Percentiles rank a stretch among this genome's conserved stretches.
Evolutionary conservation across 2,888 invertebrate species (phyloP).

Genomic region (Chymomyza amoena): DNA sequence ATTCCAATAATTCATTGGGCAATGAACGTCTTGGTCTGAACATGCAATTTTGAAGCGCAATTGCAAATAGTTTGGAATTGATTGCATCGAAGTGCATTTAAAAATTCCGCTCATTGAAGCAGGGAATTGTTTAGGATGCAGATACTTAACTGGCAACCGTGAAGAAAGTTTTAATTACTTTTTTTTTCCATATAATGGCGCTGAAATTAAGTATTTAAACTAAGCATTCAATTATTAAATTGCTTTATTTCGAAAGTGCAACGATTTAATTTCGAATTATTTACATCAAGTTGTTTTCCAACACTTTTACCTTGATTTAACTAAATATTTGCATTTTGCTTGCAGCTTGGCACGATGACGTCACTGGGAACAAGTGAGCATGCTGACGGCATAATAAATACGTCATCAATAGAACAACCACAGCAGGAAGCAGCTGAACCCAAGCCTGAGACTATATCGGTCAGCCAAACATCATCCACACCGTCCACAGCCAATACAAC

Average conservation of each 20-base stretch:
- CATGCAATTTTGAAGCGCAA: not conserved
- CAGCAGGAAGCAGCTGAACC: constrained; percentile 8
- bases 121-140: not conserved
- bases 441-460: not conserved
- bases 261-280: constrained; percentile 8
- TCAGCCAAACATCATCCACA: constrained; percentile 17
- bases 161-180: constrained; percentile 67
- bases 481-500: constrained; percentile 10
- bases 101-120: constrained; percentile 33
- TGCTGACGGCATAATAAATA: constrained; percentile 4
- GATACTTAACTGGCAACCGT: not conserved
- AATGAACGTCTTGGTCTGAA: not conserved
- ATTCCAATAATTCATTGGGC: not conserved
- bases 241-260: constrained; percentile 61
- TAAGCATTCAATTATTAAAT: constrained; percentile 62
- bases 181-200: constrained; percentile 38
- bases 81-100: constrained; percentile 20
- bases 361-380: not conserved
- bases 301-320: not conserved
- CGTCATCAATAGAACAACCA: constrained; percentile 41
- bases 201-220: constrained; percentile 64
- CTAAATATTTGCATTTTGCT: constrained; percentile 31
- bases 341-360: constrained; percentile 25
- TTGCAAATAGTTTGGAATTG: not conserved
- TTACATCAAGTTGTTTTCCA: not conserved